phyloP scores from a whole-genome alignment of 1,140 invertebrate species.

The Cyrtorhinus lividipennis region DNA sequence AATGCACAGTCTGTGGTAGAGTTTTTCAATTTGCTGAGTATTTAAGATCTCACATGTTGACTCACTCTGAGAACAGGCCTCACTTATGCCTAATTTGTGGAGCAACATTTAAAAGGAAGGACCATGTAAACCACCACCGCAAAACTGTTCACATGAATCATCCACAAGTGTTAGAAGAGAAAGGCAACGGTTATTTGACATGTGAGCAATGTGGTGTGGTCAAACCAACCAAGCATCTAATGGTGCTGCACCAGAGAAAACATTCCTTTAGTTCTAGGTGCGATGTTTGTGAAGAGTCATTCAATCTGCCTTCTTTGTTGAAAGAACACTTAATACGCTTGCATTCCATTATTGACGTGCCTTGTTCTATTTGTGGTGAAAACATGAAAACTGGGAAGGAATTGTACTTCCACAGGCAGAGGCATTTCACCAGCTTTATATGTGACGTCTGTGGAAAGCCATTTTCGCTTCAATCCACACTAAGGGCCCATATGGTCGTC shows the following conservation, averaged over 20 bases:
- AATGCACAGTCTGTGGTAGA: conserved; percentile 28
- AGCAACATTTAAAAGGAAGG: conserved; percentile 25
- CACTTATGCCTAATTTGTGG: conserved; percentile 39
- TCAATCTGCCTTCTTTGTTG: conserved; percentile 1
- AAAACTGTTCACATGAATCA: conserved; percentile 17
- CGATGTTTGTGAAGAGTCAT: conserved; percentile 1
- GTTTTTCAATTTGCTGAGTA: conserved; percentile 27
- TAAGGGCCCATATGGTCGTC: conserved; percentile 30
- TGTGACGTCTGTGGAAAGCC: conserved; percentile 25
- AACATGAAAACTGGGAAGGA: conserved; percentile 28
- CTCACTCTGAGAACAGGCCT: conserved; percentile 37
- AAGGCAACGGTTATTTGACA: conserved; percentile 26
- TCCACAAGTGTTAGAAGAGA: conserved; percentile 21
- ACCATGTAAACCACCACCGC: conserved; percentile 20
- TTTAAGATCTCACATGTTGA: conserved; percentile 27
- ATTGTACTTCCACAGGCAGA: conserved; percentile 23
- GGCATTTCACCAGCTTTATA: conserved; percentile 22
- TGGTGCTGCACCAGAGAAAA: conserved; percentile 27
- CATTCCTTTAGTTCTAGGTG: conserved; percentile 32
- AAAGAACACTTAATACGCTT: conserved; percentile 2
- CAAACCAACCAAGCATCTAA: conserved; percentile 25
- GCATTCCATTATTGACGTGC: not conserved
- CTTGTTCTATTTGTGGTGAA: conserved; percentile 30
- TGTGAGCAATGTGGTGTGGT: conserved; percentile 29
- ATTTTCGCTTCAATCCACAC: conserved; percentile 17